Base-by-base conservation (phyloP, 2,888 invertebrate genomes). In the Meliscaeva auricollis region DNA sequence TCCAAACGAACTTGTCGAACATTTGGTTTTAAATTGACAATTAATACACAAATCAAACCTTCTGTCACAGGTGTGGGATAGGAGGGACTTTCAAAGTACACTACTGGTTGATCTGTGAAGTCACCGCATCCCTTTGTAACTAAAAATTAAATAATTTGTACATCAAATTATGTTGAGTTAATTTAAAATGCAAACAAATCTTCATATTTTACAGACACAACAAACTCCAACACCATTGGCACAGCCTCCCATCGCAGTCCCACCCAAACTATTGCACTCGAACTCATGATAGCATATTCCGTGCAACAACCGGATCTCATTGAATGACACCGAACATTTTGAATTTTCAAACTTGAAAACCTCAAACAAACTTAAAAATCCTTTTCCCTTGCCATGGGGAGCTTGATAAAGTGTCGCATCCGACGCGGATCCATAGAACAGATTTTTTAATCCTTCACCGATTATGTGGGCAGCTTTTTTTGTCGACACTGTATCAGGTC, bases 161-260 rank as follows among this genome's bases (percentile, higher is more conserved):
- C 9, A 50, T 11, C 20, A 26, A 7, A 0, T 35, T 20, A 44
- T 0, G 1, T 17, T n/a, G 4, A 11, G 30, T 3, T 4, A 9
- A 62, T 41, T 13, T 13, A 6, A 20, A 62, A 26, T 38, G 7
- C 32, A 32, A 32, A 32, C 4, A 17, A 20, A 35, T 15, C 9
- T 32, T 20, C 11, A 11, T 64, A 64, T 56, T 96, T 95, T 93
- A 96, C 96, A 95, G 84, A 96, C 93, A 89, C 96, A 96, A 89
- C 96, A 96, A 32, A 94, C 94, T 11, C 96, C 96, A 89, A 94
- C 95, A 4, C 95, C 96, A 89, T 94, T 94, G 15, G 96, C 96
- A 91, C 96, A 96, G 0, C 93, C 90, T n/a, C 95, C 95, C 90
- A 95, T 93, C 1, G 93, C 91, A 6, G 93, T 92, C 1, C 96